Evolutionary conservation across 2,113 vertebrate genomes (phyloP).

Genomic region (Thinocorus orbignyianus): DNA sequence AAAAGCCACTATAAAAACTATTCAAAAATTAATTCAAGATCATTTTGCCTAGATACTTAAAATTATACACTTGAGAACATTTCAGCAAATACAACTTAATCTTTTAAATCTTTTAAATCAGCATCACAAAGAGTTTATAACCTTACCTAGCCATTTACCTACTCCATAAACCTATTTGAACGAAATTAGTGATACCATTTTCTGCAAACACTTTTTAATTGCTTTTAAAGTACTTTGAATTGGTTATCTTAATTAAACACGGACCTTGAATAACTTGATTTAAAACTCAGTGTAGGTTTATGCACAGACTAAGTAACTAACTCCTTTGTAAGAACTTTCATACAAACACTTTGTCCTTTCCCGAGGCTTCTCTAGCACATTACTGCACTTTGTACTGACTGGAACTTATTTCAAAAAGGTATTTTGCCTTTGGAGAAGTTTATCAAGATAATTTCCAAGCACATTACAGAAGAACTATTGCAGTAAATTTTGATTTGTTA

Average conservation of each 20-base stretch:
- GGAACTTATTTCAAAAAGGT: background rate
- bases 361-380: background rate
- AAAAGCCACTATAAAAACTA: background rate
- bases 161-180: background rate
- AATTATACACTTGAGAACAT: background rate
- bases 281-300: background rate
- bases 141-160: background rate
- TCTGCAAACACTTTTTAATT: background rate
- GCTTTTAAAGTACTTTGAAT: background rate
- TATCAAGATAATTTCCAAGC: background rate
- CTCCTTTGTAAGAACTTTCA: background rate
- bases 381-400: background rate
- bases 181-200: background rate
- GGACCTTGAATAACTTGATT: background rate
- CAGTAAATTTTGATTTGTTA: background rate
- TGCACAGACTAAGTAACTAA: background rate
- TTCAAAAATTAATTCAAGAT: background rate
- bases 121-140: background rate
- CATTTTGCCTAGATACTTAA: background rate
- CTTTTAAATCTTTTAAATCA: background rate
- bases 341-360: background rate
- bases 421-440: background rate
- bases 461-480: background rate
- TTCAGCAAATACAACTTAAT: background rate
- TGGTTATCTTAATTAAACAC: slow-evolving; percentile 46